phyloP scores from a whole-genome alignment of 2,888 invertebrate genomes.

The Amphimallon solstitiale region DNA sequence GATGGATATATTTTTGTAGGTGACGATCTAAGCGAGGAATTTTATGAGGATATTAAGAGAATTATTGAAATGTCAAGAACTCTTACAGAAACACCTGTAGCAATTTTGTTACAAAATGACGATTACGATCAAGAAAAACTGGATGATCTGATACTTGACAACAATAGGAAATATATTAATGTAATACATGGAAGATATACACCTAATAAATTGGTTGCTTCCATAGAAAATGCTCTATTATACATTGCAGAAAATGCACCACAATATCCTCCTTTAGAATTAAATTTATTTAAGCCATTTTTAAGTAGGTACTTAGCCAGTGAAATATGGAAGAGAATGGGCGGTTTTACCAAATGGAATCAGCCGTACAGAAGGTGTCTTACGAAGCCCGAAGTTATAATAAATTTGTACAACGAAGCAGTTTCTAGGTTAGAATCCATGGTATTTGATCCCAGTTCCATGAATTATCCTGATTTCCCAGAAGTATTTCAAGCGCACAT shows the following conservation, averaged over 20 bases:
- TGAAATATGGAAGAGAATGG: slow-evolving; percentile 71
- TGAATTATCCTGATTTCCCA: slow-evolving; percentile 66
- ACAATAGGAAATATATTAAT: slow-evolving; percentile 53
- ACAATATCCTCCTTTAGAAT: slow-evolving; percentile 67
- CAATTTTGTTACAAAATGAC: slow-evolving; percentile 49
- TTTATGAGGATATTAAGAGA: slow-evolving; percentile 51
- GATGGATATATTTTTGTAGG: slow-evolving; percentile 59
- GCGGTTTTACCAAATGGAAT: slow-evolving; percentile 60
- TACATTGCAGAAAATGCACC: slow-evolving; percentile 67
- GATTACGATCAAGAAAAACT: slow-evolving; percentile 42
- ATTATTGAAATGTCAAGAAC: not conserved
- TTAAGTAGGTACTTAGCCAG: slow-evolving; percentile 69
- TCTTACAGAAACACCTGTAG: slow-evolving; percentile 53
- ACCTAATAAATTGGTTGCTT: slow-evolving; percentile 41
- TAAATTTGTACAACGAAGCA: slow-evolving; percentile 74
- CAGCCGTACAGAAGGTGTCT: slow-evolving; percentile 63
- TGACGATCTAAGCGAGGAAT: slow-evolving; percentile 50
- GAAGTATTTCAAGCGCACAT: slow-evolving; percentile 67
- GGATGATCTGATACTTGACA: slow-evolving; percentile 45
- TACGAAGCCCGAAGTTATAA: slow-evolving; percentile 69
- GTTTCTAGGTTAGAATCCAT: slow-evolving; percentile 71
- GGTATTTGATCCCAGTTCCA: slow-evolving; percentile 64
- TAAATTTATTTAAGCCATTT: slow-evolving; percentile 68
- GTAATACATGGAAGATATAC: slow-evolving; percentile 49
- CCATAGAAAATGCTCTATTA: slow-evolving; percentile 54